phyloP scores from a whole-genome alignment of 2,113 vertebrate species.

The Capra hircus region DNA sequence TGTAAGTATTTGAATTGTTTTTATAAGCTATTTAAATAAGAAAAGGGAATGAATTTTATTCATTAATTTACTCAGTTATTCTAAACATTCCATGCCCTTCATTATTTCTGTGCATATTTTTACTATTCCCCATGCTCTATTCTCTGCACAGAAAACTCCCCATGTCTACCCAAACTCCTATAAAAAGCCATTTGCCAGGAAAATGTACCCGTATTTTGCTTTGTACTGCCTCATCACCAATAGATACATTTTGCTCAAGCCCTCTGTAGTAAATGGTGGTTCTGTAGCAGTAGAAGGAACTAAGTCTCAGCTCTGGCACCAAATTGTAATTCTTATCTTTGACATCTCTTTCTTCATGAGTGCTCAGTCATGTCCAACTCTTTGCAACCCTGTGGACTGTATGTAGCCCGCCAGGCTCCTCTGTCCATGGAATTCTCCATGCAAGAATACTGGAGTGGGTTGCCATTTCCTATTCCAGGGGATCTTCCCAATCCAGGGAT shows the following conservation, averaged over 20 bases:
- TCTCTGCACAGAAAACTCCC: neutral
- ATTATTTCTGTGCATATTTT: neutral
- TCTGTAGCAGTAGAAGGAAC: neutral
- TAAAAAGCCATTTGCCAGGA: neutral
- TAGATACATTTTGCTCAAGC: neutral
- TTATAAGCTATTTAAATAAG: neutral
- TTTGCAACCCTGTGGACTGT: neutral
- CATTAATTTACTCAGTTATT: neutral
- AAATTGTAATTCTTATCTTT: neutral
- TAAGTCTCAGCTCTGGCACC: neutral
- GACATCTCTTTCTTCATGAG: neutral
- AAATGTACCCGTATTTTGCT: neutral
- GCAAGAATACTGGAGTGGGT: neutral
- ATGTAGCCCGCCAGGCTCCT: neutral
- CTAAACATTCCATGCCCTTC: neutral
- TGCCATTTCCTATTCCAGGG: neutral
- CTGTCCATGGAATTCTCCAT: neutral
- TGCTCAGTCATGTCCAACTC: neutral
- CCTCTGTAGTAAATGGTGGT: neutral
- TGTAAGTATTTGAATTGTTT: neutral
- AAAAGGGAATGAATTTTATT: neutral
- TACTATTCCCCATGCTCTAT: neutral
- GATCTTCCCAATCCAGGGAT: neutral
- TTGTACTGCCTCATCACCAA: neutral
- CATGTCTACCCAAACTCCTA: neutral